Percentiles rank a stretch among this genome's conserved stretches.
Evolutionary conservation across 1,140 invertebrate species (phyloP).

Genomic region (Pseudomyrmex flavicornis): DNA sequence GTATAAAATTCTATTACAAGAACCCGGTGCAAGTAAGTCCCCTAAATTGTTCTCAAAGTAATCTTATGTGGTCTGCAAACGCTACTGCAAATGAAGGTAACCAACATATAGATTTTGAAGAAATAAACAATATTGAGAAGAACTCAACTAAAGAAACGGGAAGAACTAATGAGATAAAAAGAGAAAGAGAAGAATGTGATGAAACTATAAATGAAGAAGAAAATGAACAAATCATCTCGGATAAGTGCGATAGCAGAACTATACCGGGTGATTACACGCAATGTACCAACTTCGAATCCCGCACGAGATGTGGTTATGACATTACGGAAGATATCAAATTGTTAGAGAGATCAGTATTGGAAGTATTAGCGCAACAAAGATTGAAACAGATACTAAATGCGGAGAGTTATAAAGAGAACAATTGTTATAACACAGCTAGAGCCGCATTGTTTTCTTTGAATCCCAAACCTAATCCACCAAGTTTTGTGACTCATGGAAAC

Average conservation of each 20-base stretch:
- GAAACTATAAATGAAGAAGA: background rate
- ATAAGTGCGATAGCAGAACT: slow-evolving; percentile 34
- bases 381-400: slow-evolving; percentile 83
- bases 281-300: slow-evolving; percentile 51
- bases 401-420: slow-evolving; percentile 75
- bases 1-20: slow-evolving; percentile 92
- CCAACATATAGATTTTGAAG: slow-evolving; percentile 22
- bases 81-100: slow-evolving; percentile 53
- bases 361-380: slow-evolving; percentile 81
- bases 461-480: slow-evolving; percentile 85
- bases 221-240: slow-evolving; percentile 13
- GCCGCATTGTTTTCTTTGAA: slow-evolving; percentile 85
- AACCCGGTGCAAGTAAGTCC: slow-evolving; percentile 90
- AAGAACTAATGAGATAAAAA: slow-evolving; percentile 51
- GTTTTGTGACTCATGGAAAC: slow-evolving; percentile 90
- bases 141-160: slow-evolving; percentile 59
- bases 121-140: slow-evolving; percentile 21
- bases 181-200: slow-evolving; percentile 3
- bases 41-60: slow-evolving; percentile 69
- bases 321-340: slow-evolving; percentile 81
- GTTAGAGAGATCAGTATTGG: slow-evolving; percentile 82
- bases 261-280: slow-evolving; percentile 28
- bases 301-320: slow-evolving; percentile 64
- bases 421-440: slow-evolving; percentile 77
- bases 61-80: slow-evolving; percentile 66